phyloP scores from a whole-genome alignment of 2,113 vertebrate genomes.

The Andinoacara biseriatus region DNA sequence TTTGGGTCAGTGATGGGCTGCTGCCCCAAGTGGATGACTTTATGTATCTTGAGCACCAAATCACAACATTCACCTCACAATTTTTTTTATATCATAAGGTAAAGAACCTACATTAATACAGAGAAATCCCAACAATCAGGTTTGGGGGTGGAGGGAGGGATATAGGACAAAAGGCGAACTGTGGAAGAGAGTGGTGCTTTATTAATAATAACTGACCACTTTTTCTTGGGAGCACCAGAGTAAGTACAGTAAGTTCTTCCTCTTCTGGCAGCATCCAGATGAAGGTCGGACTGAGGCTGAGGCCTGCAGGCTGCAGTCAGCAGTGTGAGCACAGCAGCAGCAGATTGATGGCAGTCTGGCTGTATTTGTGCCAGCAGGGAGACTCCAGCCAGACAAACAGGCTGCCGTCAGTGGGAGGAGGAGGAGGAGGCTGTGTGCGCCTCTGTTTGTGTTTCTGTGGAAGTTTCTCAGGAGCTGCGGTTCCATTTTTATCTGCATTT shows the following conservation, averaged over 20 bases:
- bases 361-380: slow-evolving; percentile 4
- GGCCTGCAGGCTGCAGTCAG: background rate
- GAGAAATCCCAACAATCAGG: no score
- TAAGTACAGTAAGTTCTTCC: background rate
- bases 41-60: no score
- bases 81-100: no score
- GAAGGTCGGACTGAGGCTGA: background rate
- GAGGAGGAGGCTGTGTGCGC: background rate
- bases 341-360: slow-evolving; percentile 7
- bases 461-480: background rate
- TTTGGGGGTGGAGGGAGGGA: no score
- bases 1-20: background rate
- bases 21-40: background rate
- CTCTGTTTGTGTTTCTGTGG: background rate
- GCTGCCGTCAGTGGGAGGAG: background rate
- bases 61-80: no score
- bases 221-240: background rate
- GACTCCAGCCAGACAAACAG: slow-evolving; percentile 4
- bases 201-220: no score
- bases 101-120: no score
- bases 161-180: no score
- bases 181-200: no score
- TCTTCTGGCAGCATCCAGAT: background rate
- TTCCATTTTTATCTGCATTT: no score
- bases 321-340: background rate